phyloP scores from a whole-genome alignment of 2,113 vertebrate species.

The Ahaetulla prasina region DNA sequence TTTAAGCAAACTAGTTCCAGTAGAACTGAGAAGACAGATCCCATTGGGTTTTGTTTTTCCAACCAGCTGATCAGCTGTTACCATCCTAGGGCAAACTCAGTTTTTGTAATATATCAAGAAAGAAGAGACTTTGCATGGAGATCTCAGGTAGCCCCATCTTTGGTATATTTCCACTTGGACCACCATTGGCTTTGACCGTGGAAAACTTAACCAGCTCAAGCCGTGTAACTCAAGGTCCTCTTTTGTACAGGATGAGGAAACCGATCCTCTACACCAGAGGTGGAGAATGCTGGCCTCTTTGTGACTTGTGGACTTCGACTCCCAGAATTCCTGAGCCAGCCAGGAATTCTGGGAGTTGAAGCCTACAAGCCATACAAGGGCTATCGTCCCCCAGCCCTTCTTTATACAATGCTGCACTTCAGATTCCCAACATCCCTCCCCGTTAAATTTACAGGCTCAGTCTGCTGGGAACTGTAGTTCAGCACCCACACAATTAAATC shows the following conservation, averaged over 20 bases:
- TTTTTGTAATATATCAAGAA: not conserved
- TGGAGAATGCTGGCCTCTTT: no score
- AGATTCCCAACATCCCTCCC: not conserved
- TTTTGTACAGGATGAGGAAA: not conserved
- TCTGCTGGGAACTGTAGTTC: not conserved
- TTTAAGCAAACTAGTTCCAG: not conserved
- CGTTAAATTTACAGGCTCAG: not conserved
- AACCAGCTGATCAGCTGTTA: not conserved
- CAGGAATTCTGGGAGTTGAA: no score
- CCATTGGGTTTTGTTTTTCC: not conserved
- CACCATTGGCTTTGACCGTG: not conserved
- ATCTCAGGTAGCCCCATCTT: not conserved
- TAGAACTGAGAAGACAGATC: not conserved
- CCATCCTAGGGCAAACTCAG: not conserved
- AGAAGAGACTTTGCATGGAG: not conserved
- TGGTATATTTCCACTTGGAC: not conserved
- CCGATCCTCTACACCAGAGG: not conserved
- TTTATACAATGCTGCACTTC: not conserved
- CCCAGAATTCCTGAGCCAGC: no score
- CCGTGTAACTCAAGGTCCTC: not conserved
- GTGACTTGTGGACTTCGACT: no score
- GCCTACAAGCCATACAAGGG: no score
- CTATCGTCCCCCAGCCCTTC: no score
- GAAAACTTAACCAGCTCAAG: not conserved
- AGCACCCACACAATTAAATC: not conserved